These are phyloP conservation scores for Acipenser ruthenus DNA, from an alignment of 2,797 vertebrate genomes.

Conservation along the genomic window DNA sequence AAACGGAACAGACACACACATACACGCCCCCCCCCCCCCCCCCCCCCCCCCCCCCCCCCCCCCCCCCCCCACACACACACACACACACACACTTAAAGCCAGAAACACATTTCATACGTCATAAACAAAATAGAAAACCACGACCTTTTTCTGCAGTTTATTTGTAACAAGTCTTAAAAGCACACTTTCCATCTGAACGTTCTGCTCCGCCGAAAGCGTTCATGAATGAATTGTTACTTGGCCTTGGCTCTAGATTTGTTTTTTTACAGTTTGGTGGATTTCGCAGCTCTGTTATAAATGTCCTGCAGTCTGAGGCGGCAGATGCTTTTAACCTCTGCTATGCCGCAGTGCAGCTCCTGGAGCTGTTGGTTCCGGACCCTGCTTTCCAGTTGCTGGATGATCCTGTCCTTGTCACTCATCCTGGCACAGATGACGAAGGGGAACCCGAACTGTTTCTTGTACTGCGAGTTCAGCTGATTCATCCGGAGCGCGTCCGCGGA, in stretches of 20 bases:
- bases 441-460: constrained; percentile 68
- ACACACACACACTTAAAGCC: too few relatives aligned
- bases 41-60: too few relatives aligned
- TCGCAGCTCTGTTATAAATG: constrained; percentile 28
- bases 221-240: too few relatives aligned
- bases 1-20: too few relatives aligned
- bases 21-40: too few relatives aligned
- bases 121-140: neutral
- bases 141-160: neutral
- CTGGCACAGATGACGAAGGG: constrained; percentile 73
- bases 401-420: constrained; percentile 44
- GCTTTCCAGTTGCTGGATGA: constrained; percentile 48
- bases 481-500: constrained; percentile 37
- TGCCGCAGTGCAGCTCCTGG: constrained; percentile 48
- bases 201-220: too few relatives aligned
- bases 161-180: too few relatives aligned
- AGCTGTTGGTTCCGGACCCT: constrained; percentile 38
- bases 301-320: constrained; percentile 54
- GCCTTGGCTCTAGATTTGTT: neutral
- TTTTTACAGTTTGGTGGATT: constrained; percentile 23
- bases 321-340: constrained; percentile 75
- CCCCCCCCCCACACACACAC: too few relatives aligned
- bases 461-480: constrained; percentile 53
- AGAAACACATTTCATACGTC: neutral
- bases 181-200: too few relatives aligned